Conservation (phyloP, 2,113 vertebrate species). For the Mastomys natalensis region DNA sequence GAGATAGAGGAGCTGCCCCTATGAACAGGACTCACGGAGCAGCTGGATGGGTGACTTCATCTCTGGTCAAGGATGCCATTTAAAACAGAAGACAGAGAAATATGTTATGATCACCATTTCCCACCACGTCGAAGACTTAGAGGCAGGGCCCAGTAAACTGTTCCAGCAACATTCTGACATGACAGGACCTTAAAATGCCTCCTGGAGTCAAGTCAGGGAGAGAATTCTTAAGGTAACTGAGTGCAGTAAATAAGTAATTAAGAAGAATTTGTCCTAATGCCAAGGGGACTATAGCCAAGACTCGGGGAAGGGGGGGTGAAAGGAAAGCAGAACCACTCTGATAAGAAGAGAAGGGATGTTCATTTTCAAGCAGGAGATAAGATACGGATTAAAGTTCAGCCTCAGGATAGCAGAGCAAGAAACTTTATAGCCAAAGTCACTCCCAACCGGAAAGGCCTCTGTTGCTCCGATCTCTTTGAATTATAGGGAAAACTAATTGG, state of each 20-base stretch:
- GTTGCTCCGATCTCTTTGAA: constrained; percentile 67
- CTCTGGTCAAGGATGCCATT: constrained; percentile 46
- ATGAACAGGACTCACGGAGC: background rate
- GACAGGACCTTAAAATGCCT: constrained; percentile 78
- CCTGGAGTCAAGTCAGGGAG: constrained; percentile 73
- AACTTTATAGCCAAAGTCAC: constrained; percentile 83
- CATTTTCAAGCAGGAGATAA: constrained; percentile 89
- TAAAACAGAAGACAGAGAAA: constrained; percentile 56
- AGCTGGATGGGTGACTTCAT: constrained; percentile 44
- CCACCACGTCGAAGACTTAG: background rate
- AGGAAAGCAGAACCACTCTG: constrained; percentile 86
- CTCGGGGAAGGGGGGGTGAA: constrained; percentile 66
- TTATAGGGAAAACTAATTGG: constrained; percentile 82
- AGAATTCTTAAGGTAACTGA: constrained; percentile 87
- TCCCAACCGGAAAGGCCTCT: constrained; percentile 81
- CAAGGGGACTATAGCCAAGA: constrained; percentile 86
- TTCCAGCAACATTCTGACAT: constrained; percentile 67
- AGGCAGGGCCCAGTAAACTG: constrained; percentile 20
- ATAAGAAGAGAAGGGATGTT: constrained; percentile 90
- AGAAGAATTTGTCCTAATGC: constrained; percentile 82
- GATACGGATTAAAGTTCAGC: constrained; percentile 88
- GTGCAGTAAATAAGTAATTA: constrained; percentile 77
- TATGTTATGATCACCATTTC: background rate
- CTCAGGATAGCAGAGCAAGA: constrained; percentile 84
- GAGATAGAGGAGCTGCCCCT: background rate